These are phyloP conservation scores for Mesocentrotus franciscanus DNA, from an alignment of 53 echinoderm and acorn worm genomes.

Conservation along the genomic window DNA sequence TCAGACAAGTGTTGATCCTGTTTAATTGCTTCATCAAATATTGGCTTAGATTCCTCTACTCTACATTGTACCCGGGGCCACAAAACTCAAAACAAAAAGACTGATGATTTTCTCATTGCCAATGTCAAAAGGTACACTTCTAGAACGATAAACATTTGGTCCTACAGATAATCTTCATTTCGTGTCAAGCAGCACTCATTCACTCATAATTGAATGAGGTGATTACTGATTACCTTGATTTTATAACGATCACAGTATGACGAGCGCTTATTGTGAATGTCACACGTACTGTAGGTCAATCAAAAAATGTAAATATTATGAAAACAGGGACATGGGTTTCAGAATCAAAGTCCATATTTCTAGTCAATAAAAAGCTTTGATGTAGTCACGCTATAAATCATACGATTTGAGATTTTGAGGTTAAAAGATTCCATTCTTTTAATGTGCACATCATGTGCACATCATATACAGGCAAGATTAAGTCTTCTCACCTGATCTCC, in stretches of 20 bases:
- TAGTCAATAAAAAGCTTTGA: neutral
- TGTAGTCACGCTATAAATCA: neutral
- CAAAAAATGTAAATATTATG: neutral
- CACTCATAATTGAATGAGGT: neutral
- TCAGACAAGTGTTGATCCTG: neutral
- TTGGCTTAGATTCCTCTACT: neutral
- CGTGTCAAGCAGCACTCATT: neutral
- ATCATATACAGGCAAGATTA: too few relatives aligned
- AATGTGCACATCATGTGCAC: too few relatives aligned
- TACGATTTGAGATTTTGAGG: too few relatives aligned
- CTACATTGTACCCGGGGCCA: neutral
- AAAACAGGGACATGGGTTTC: neutral
- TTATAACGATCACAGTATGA: neutral
- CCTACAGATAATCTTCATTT: neutral
- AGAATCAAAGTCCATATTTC: neutral
- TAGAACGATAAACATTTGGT: neutral
- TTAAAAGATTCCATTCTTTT: too few relatives aligned
- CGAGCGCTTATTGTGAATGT: neutral
- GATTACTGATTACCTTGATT: neutral
- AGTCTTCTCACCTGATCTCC: too few relatives aligned
- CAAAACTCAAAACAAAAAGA: neutral
- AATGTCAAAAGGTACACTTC: neutral
- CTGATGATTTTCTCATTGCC: neutral
- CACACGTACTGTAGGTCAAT: neutral
- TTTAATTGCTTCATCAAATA: conserved; percentile 5